These are phyloP conservation scores for Eutolmus rufibarbis DNA, from an alignment of 2,888 invertebrate species.

Conservation along the genomic window DNA sequence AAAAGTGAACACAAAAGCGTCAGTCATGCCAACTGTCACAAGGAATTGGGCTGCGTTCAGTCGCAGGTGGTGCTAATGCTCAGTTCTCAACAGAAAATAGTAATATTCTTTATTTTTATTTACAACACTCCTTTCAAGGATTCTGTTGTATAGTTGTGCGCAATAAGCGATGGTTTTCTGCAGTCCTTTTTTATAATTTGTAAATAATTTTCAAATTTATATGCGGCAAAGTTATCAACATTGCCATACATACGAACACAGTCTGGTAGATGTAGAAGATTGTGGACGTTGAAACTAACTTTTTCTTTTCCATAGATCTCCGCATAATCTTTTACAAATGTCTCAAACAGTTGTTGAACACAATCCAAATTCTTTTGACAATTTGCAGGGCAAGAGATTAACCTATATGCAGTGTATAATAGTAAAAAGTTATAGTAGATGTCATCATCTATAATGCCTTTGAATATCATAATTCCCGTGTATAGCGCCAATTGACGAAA, in stretches of 20 bases:
- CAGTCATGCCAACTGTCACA: too few relatives aligned
- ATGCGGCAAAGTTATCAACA: slow-evolving; percentile 7
- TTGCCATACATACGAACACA: not conserved
- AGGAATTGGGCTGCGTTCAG: too few relatives aligned
- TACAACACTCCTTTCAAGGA: not conserved
- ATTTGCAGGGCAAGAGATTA: slow-evolving; percentile 23
- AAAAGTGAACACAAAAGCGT: too few relatives aligned
- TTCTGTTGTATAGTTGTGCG: not conserved
- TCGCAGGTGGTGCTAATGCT: too few relatives aligned
- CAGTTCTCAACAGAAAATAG: not conserved
- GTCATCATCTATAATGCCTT: slow-evolving; percentile 46
- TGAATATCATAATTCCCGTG: slow-evolving; percentile 45
- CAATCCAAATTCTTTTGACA: slow-evolving; percentile 32
- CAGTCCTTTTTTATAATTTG: not conserved
- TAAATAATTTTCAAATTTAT: slow-evolving; percentile 17
- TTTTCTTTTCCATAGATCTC: not conserved
- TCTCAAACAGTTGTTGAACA: slow-evolving; percentile 42
- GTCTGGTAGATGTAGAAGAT: slow-evolving; percentile 4
- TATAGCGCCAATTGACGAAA: slow-evolving; percentile 43
- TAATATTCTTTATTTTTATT: not conserved
- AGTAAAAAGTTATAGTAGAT: slow-evolving; percentile 43
- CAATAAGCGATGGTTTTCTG: not conserved
- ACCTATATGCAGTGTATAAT: slow-evolving; percentile 30
- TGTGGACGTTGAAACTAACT: slow-evolving; percentile 12
- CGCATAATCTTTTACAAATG: slow-evolving; percentile 43